Evolutionary conservation across 2,797 vertebrate genomes (phyloP), one percentile per base, ranked within the genome.

Genomic region (Naso thynnoides): DNA sequence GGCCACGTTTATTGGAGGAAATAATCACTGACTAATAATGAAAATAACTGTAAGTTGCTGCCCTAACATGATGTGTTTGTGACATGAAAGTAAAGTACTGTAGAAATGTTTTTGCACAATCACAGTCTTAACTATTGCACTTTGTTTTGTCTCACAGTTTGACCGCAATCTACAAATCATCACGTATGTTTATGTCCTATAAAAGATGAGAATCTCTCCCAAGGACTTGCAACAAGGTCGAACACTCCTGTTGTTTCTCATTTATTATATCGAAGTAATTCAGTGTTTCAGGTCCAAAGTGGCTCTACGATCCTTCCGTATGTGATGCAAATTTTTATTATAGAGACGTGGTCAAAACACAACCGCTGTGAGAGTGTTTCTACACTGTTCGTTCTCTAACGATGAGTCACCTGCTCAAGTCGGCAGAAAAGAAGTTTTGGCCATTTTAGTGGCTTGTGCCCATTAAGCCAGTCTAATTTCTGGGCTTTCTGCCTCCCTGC

Each of bases 391-490:
- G 27, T 26, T 79, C 29, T 27, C n/a, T 27, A 52, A 61, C 47
- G 39, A 52, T 29, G 48, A 79, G 63, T 75, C 52, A 77, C 48
- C 63, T 64, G 65, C 52, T 39, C 49, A 42, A 73, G 63, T 33
- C 66, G 49, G 44, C 55, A 81, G 66, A 57, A 53, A 54, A 42
- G 24, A 61, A 55, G 52, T 67, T 39, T 33, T 56, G 48, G 39
- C 27, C 24, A 9, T 73, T 73, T 68, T 41, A 41, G 21, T 29
- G 13, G 23, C 24, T 44, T 13, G 47, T 5, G 6, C 44, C 48
- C 56, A 70, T 82, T 76, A 81, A 79, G 33, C 44, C 56, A 44
- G 55, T 19, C 55, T 58, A 63, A 76, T 82, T 79, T 71, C 63
- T 55, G 54, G 1, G 49, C 56, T 63, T 73, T 45, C 56, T 62